Percentiles rank a stretch among this genome's conserved stretches.
phyloP scores from a whole-genome alignment of 1,140 invertebrate genomes.

The Hyles vespertilio region DNA sequence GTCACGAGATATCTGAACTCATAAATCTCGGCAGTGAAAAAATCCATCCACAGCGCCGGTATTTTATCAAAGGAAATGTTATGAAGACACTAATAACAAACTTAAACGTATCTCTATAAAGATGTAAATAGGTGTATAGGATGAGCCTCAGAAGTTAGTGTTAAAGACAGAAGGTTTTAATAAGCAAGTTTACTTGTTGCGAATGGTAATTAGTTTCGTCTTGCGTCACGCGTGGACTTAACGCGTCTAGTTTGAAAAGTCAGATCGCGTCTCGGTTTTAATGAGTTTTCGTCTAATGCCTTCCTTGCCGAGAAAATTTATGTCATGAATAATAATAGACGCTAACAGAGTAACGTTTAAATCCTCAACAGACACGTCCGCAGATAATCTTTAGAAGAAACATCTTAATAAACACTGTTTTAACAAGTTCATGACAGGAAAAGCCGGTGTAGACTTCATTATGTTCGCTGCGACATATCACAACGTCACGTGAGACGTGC shows the following conservation, averaged over 20 bases:
- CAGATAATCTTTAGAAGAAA: slow-evolving; percentile 56
- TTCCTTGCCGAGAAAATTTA: slow-evolving; percentile 68
- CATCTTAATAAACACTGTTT: slow-evolving; percentile 60
- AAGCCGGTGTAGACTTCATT: slow-evolving; percentile 11
- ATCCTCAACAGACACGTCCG: slow-evolving; percentile 61
- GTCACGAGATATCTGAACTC: no score
- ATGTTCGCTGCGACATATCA: neutral
- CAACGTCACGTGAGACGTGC: neutral
- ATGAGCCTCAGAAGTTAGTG: slow-evolving; percentile 43
- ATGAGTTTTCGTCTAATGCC: slow-evolving; percentile 73
- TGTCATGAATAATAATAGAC: slow-evolving; percentile 73
- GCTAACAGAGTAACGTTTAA: slow-evolving; percentile 55
- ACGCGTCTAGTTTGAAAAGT: slow-evolving; percentile 73
- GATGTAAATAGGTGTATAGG: slow-evolving; percentile 28
- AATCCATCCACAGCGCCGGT: no score
- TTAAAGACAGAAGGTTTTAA: slow-evolving; percentile 48
- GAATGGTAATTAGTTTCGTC: slow-evolving; percentile 60
- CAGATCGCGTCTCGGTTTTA: slow-evolving; percentile 67
- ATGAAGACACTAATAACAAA: no score
- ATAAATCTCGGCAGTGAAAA: no score
- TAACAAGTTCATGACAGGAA: slow-evolving; percentile 48
- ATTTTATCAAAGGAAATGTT: no score
- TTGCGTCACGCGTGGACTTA: slow-evolving; percentile 69
- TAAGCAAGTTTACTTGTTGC: slow-evolving; percentile 51
- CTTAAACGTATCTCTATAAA: slow-evolving; percentile 2